Percentiles rank a stretch among this genome's conserved stretches.
phyloP scores from a whole-genome alignment of 2,113 vertebrate genomes.

The Pygoscelis antarcticus region DNA sequence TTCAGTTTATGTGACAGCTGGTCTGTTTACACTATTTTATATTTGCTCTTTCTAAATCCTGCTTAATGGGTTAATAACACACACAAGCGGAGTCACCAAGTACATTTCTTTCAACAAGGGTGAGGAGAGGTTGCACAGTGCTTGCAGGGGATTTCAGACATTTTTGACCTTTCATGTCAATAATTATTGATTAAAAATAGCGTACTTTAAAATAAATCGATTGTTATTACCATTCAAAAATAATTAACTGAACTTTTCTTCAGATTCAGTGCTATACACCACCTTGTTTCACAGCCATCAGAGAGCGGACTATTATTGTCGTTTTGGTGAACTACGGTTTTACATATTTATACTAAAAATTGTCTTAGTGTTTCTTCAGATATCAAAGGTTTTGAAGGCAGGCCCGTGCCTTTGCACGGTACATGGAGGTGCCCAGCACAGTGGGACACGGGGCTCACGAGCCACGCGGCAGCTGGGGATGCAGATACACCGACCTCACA shows the following conservation, averaged over 20 bases:
- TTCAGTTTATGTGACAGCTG: fast-evolving
- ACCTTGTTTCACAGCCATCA: background rate
- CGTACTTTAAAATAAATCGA: background rate
- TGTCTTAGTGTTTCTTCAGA: background rate
- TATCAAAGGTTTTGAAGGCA: background rate
- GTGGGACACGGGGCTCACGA: too few species aligned
- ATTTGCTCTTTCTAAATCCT: background rate
- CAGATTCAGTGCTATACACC: fast-evolving
- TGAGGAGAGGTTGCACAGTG: background rate
- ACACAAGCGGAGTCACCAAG: fast-evolving
- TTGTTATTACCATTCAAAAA: background rate
- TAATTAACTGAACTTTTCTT: background rate
- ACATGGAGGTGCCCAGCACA: background rate
- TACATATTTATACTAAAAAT: background rate
- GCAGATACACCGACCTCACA: fast-evolving
- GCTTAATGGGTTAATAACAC: too few species aligned
- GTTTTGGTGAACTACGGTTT: background rate
- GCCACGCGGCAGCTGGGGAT: fast-evolving
- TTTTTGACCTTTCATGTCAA: background rate
- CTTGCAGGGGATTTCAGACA: background rate
- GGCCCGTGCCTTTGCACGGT: background rate
- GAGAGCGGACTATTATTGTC: fast-evolving
- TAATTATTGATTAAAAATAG: background rate
- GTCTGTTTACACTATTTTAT: background rate
- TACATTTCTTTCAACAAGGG: background rate